Percentiles rank a stretch among this genome's conserved stretches.
Conservation (phyloP, 2,113 vertebrate species). For the Embiotoca jacksoni region DNA sequence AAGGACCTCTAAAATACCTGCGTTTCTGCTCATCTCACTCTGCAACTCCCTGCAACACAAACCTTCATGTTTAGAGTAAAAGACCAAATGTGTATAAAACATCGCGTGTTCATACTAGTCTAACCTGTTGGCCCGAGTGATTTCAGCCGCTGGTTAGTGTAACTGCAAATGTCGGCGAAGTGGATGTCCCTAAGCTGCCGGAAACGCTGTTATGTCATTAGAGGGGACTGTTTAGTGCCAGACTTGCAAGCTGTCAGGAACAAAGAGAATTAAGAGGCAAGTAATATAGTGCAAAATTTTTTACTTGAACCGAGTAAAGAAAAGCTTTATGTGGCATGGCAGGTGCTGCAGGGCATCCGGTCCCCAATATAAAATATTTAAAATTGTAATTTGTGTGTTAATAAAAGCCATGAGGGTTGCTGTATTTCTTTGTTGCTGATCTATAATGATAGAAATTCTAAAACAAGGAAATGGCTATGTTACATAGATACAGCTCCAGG, state of each 20-base stretch:
- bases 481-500: constrained; percentile 2
- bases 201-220: constrained; percentile 39
- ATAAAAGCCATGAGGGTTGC: constrained; percentile 40
- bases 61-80: not conserved
- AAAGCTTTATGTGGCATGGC: constrained; percentile 41
- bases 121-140: not conserved
- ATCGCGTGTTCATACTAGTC: too few species aligned
- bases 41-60: not conserved
- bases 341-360: constrained; percentile 41
- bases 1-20: constrained; percentile 25
- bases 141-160: constrained; percentile 32
- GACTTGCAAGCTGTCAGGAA: constrained; percentile 37
- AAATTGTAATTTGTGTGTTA: constrained; percentile 59
- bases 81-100: too few species aligned
- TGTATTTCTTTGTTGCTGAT: constrained; percentile 34
- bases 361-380: constrained; percentile 34
- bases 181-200: constrained; percentile 44
- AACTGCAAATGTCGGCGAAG: constrained; percentile 41
- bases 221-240: constrained; percentile 31
- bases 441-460: constrained; percentile 24
- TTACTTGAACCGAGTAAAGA: constrained; percentile 20
- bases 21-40: not conserved
- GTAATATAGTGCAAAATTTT: constrained; percentile 35
- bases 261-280: constrained; percentile 28
- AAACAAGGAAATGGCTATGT: not conserved